Evolutionary conservation across 2,888 invertebrate genomes (phyloP), one percentile per base, ranked within the genome.

Genomic region (Brachypalpus laphriformis): DNA sequence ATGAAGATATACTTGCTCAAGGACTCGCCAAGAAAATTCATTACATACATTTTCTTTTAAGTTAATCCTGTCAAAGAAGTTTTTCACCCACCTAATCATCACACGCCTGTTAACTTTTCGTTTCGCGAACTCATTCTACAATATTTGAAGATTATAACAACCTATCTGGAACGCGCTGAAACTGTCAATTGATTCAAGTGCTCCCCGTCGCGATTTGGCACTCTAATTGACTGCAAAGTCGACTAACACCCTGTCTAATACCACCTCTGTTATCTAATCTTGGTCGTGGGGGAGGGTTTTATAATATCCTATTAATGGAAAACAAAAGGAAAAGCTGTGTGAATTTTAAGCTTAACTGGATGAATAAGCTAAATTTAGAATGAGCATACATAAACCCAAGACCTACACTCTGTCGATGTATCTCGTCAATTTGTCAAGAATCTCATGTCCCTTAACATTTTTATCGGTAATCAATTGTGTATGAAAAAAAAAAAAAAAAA

Each of bases 401-500:
- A n/a, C n/a, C n/a, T n/a, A n/a, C n/a, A n/a, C n/a, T n/a, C n/a
- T n/a, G n/a, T n/a, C n/a, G n/a, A n/a, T n/a, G 40, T 42, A 57
- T 31, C 56, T 70, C 7, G 70, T 49, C 34, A 37, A 59, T 59
- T 71, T 59, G 45, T 49, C 49, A 71, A 59, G 59, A 34, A 37
- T 71, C 47, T 59, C 47, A 22, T 47, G 9, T 25, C 25, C 16
- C 37, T 59, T 37, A 25, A 45, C n/a, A 37, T 59, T 59, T 59
- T 71, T 71, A 71, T 71, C 22, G 47, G 16, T 37, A 37, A 59
- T 71, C 71, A 25, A 71, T 56, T 56, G 42, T 56, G 18, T 40
- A 40, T 45, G 20, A 14, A 11, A 31, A 14, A 14, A 20, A 28
- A 31, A 22, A 14, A 11, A 31, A 14, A 14, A 20, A 28, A 31